Percentiles rank a stretch among this genome's conserved stretches.
These are phyloP conservation scores for Plebejus anna DNA, from an alignment of 2,888 invertebrate genomes.

Conservation along the genomic window DNA sequence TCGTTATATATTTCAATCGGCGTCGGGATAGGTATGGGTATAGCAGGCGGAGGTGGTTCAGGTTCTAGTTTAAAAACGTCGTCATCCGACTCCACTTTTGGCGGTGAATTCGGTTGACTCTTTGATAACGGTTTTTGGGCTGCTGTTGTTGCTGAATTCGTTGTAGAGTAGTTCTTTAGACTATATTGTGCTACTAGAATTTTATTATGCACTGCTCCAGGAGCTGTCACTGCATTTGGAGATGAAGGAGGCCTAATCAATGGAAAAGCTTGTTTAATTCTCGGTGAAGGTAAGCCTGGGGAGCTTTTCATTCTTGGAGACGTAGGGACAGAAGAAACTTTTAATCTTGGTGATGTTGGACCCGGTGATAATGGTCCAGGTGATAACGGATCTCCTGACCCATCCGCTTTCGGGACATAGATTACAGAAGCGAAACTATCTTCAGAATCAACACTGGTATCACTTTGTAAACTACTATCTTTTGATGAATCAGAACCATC, in stretches of 20 bases:
- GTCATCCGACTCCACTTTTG: conserved; percentile 68
- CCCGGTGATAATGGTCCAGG: conserved; percentile 81
- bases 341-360: conserved; percentile 81
- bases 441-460: conserved; percentile 95
- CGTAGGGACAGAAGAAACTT: conserved; percentile 87
- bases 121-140: conserved; percentile 66
- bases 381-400: conserved; percentile 78
- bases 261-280: conserved; percentile 83
- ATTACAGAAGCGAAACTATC: conserved; percentile 96
- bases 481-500: conserved; percentile 94
- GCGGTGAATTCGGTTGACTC: conserved; percentile 74
- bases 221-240: conserved; percentile 76
- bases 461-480: conserved; percentile 94
- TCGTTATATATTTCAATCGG: conserved; percentile 65
- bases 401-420: conserved; percentile 91
- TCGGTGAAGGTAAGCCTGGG: conserved; percentile 83
- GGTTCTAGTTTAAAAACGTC: conserved; percentile 55
- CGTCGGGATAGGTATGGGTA: conserved; percentile 46
- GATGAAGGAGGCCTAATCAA: conserved; percentile 81
- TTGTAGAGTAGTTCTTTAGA: conserved; percentile 70
- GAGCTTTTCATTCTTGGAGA: conserved; percentile 87
- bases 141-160: conserved; percentile 47
- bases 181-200: conserved; percentile 81
- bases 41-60: conserved; percentile 53
- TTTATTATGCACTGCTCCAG: conserved; percentile 71